These are phyloP conservation scores for Holothuria glaberrima DNA, from an alignment of 35 echinoderm and acorn worm species.

Conservation along the genomic window DNA sequence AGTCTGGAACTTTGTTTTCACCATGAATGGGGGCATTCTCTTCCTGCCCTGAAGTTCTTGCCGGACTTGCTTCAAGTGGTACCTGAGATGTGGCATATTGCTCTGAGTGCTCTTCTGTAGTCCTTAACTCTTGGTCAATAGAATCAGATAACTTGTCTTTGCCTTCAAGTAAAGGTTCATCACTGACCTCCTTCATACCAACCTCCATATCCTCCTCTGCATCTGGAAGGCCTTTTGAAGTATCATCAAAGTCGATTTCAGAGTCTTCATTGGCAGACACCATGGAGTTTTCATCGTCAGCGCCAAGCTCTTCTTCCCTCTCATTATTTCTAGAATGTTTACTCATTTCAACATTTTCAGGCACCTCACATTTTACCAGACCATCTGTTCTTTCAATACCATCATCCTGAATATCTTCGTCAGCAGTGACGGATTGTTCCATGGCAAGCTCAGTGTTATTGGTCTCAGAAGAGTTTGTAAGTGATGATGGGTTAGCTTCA, in stretches of 20 bases:
- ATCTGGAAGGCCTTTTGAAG: background rate
- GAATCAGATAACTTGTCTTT: constrained; percentile 4
- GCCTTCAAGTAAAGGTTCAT: background rate
- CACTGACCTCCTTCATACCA: background rate
- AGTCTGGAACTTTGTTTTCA: background rate
- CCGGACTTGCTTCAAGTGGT: constrained; percentile 34
- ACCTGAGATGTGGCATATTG: constrained; percentile 49
- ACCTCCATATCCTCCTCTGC: background rate
- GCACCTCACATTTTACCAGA: background rate
- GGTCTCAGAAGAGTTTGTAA: background rate
- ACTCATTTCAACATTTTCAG: background rate
- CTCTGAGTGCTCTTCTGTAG: constrained; percentile 18
- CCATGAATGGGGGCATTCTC: background rate
- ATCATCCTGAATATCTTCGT: background rate
- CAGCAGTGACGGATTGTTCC: background rate
- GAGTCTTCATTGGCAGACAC: constrained; percentile 13
- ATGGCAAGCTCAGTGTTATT: constrained; percentile 21
- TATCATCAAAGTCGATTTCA: background rate
- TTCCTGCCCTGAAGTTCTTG: constrained; percentile 8
- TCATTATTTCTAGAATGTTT: constrained; percentile 18
- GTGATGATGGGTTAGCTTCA: background rate
- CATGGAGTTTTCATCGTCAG: constrained; percentile 10
- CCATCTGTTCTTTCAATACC: background rate
- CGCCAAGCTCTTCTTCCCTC: background rate
- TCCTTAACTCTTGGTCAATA: constrained; percentile 12